Percentiles rank a stretch among this genome's conserved stretches.
Evolutionary conservation across 2,113 vertebrate species (phyloP).

Genomic region (Notothenia coriiceps): DNA sequence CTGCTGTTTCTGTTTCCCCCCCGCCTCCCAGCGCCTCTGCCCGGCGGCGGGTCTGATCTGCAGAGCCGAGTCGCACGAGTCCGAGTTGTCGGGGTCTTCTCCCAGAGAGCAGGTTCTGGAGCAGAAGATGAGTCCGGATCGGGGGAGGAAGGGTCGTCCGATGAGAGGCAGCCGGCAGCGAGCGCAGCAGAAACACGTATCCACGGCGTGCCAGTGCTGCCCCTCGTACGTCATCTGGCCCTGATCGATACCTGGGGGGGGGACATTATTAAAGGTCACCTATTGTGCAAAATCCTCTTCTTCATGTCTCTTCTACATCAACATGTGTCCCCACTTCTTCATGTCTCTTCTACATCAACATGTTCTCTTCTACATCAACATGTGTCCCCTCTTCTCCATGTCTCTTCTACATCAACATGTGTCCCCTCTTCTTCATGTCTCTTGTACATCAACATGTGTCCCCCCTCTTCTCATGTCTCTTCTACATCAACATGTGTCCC

Average conservation of each 20-base stretch:
- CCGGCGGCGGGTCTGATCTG: slow-evolving; percentile 72
- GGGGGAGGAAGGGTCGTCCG: slow-evolving; percentile 90
- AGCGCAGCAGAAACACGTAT: slow-evolving; percentile 91
- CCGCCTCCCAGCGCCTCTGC: slow-evolving; percentile 22
- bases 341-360: no score
- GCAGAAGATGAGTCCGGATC: slow-evolving; percentile 91
- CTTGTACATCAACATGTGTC: no score
- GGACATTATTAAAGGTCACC: background rate
- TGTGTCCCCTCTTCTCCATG: no score
- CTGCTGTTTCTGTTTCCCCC: slow-evolving; percentile 48
- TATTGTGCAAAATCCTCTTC: no score
- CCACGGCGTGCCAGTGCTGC: slow-evolving; percentile 93
- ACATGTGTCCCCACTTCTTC: no score
- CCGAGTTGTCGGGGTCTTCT: slow-evolving; percentile 83
- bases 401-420: no score
- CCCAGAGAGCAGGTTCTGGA: slow-evolving; percentile 90
- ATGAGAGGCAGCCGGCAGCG: slow-evolving; percentile 87
- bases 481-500: no score
- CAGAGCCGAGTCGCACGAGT: slow-evolving; percentile 87
- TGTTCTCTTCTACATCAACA: no score
- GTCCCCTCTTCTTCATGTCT: no score
- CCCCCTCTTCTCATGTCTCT: no score
- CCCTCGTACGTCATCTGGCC: slow-evolving; percentile 94
- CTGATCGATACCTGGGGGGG: slow-evolving; percentile 88
- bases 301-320: no score